These are phyloP conservation scores for Myotis myotis DNA, from an alignment of 2,797 vertebrate species.

Conservation along the genomic window DNA sequence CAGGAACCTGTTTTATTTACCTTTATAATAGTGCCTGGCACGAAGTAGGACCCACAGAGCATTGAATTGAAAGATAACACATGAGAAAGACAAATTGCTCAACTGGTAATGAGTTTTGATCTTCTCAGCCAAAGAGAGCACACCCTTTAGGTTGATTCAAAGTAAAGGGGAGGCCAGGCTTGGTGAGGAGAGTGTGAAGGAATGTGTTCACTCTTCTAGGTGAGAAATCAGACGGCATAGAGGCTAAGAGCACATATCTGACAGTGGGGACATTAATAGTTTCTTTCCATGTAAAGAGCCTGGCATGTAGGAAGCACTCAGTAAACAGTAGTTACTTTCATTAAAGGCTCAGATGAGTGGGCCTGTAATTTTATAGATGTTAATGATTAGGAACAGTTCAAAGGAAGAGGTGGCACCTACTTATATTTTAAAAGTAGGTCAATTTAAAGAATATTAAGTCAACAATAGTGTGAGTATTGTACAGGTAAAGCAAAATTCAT, in stretches of 20 bases:
- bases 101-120: not conserved
- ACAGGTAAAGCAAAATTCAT: not conserved
- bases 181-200: not conserved
- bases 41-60: not conserved
- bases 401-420: conserved; percentile 25
- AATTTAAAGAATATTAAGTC: conserved; percentile 43
- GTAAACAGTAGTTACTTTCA: conserved; percentile 41
- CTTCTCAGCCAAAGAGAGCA: not conserved
- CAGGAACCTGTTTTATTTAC: not conserved
- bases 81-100: not conserved
- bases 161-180: not conserved
- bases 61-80: not conserved
- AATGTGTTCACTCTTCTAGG: not conserved
- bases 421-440: conserved; percentile 12
- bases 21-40: not conserved
- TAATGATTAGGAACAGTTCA: conserved; percentile 42
- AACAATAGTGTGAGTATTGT: not conserved
- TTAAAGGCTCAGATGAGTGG: conserved; percentile 22
- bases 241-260: not conserved
- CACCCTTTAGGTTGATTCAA: not conserved
- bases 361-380: conserved; percentile 20
- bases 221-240: not conserved
- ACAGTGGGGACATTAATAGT: not conserved
- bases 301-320: not conserved
- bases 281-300: conserved; percentile 18